Base-by-base conservation (phyloP, 2,797 vertebrate species). In the Rhodeus uyekii region DNA sequence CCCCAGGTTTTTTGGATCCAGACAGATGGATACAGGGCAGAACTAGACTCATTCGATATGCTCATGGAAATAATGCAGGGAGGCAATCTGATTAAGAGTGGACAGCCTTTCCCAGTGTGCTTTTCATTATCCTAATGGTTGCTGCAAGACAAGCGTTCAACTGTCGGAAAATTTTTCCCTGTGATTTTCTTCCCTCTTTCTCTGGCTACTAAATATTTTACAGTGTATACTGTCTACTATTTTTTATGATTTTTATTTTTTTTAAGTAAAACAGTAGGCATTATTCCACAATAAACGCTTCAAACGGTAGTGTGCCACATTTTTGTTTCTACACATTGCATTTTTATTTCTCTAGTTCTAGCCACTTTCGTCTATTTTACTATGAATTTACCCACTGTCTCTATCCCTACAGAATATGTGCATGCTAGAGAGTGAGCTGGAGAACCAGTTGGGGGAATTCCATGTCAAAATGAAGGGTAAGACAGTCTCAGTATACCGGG, bases 401-500 rank as follows among this genome's bases (percentile, higher is more conserved):
- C 16, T 38, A 9, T 80, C 67, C 82, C 48, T 76, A 44, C 76
- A 99, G 98, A 98, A 96, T 85, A 98, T 99, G 98, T 99, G 98
- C 90, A 89, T 97, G 83, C 83, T 99, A 91, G 97, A 99, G 90
- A 97, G 87, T 0, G 97, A 99, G 82, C 84, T 99, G 85, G 97
- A 99, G 92, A 97, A 94, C 88, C 97, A 98, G 84, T 93, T 99
- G 83, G 98, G 98, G 48, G 97, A 98, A 88, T 99, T 99, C 89
- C 97, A 98, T 4, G 78, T 99, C 61, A 96, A 95, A 86, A 98
- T 99, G 98, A 99, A 97, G 96, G 98, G 98, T 99, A 93, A 91
- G n/a, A 80, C 81, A 44, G 36, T 71, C n/a, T 72, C 38, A 64
- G 13, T 19, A 38, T 38, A 53, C 29, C 13, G 44, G 18, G 8